These are phyloP conservation scores for Piezodorus guildinii DNA, from an alignment of 1,140 invertebrate species.

Conservation along the genomic window DNA sequence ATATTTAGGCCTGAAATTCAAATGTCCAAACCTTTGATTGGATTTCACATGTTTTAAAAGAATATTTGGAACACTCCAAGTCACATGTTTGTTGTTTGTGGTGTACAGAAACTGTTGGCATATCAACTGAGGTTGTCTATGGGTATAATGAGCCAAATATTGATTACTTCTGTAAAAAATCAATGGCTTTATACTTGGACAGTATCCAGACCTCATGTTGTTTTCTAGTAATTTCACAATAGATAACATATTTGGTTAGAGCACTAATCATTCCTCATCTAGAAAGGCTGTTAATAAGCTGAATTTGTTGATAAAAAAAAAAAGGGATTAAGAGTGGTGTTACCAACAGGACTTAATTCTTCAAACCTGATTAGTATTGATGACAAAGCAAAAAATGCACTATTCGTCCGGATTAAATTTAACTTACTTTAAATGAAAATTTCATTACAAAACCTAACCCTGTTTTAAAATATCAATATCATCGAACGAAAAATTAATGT, in stretches of 20 bases:
- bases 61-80: background rate
- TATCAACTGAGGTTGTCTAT: background rate
- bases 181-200: background rate
- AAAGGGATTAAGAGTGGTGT: too few species aligned
- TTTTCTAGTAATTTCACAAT: background rate
- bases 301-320: too few species aligned
- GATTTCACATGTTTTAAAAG: background rate
- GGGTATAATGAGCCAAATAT: slow-evolving; percentile 5
- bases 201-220: background rate
- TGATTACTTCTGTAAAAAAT: slow-evolving; percentile 13
- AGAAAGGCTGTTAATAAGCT: background rate
- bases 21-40: background rate
- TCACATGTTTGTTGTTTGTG: slow-evolving; percentile 10
- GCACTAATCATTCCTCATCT: background rate
- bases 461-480: too few species aligned
- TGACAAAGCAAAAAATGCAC: too few species aligned
- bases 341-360: too few species aligned
- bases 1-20: background rate
- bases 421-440: too few species aligned
- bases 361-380: too few species aligned
- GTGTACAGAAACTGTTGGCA: slow-evolving; percentile 3
- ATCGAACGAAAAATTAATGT: too few species aligned
- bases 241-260: background rate
- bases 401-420: too few species aligned
- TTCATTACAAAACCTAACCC: too few species aligned